phyloP scores from a whole-genome alignment of 2,797 vertebrate genomes.

The Carcharodon carcharias region DNA sequence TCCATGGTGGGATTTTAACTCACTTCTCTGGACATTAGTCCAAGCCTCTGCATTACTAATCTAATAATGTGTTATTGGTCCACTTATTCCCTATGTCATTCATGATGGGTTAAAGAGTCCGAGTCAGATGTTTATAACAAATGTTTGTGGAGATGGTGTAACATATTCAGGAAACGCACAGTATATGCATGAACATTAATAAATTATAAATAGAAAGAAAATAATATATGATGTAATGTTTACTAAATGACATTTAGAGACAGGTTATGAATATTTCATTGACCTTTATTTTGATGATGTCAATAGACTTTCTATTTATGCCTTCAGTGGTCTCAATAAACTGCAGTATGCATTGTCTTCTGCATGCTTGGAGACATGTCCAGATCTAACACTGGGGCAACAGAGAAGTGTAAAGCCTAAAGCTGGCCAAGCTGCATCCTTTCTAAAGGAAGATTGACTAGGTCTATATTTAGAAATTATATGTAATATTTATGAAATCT shows the following conservation, averaged over 20 bases:
- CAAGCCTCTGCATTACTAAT: too few species aligned
- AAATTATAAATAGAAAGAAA: constrained; percentile 10
- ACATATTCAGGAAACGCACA: not conserved
- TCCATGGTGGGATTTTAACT: not conserved
- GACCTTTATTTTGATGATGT: not conserved
- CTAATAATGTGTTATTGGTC: not conserved
- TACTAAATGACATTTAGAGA: not conserved
- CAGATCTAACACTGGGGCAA: not conserved
- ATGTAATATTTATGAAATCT: not conserved
- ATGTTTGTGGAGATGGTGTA: not conserved
- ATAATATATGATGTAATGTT: constrained; percentile 12
- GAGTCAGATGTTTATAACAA: not conserved
- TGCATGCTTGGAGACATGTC: not conserved
- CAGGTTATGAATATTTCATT: not conserved
- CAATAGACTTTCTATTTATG: not conserved
- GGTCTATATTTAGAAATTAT: not conserved
- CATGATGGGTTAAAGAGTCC: not conserved
- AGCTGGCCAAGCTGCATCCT: not conserved
- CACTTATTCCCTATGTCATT: not conserved
- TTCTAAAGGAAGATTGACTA: not conserved
- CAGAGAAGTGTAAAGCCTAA: not conserved
- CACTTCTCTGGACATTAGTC: too few species aligned
- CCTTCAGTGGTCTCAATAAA: not conserved
- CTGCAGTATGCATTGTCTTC: not conserved
- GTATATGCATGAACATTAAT: not conserved